These are phyloP conservation scores for Heliconius himera DNA, from an alignment of 1,140 invertebrate species.

Conservation along the genomic window DNA sequence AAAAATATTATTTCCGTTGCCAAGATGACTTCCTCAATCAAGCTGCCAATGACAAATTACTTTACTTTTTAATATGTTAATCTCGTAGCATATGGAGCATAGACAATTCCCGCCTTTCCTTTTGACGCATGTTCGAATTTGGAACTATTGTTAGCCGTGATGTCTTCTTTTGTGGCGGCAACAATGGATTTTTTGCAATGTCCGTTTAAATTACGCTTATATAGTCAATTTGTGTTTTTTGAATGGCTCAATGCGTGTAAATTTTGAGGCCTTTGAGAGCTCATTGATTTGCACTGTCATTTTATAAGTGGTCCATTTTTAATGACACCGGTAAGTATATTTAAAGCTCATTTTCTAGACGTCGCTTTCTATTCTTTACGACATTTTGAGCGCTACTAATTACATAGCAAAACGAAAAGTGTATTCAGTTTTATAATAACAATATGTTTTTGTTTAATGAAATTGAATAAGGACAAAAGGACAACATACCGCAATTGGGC, in stretches of 20 bases:
- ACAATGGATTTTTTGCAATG: conserved; percentile 75
- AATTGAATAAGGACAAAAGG: too few relatives aligned
- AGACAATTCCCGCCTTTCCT: conserved; percentile 69
- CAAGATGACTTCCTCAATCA: conserved; percentile 81
- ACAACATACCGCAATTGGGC: too few relatives aligned
- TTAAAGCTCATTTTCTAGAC: neutral
- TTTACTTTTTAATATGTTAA: conserved; percentile 69
- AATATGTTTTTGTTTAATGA: too few relatives aligned
- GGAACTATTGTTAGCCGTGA: conserved; percentile 69
- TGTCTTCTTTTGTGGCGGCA: conserved; percentile 76
- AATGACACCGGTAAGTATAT: conserved; percentile 2
- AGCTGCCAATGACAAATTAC: conserved; percentile 75
- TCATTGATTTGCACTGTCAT: conserved; percentile 66
- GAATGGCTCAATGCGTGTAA: conserved; percentile 61
- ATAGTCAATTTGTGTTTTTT: conserved; percentile 51
- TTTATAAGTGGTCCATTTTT: conserved; percentile 56
- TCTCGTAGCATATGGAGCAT: conserved; percentile 76
- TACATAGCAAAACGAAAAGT: neutral
- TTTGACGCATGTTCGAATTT: conserved; percentile 67
- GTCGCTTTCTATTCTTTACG: neutral
- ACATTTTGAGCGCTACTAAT: neutral
- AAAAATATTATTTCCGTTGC: conserved; percentile 78
- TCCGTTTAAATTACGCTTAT: conserved; percentile 71
- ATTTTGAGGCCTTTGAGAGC: conserved; percentile 61
- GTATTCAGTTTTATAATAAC: too few relatives aligned